phyloP scores from a whole-genome alignment of 2,888 invertebrate genomes.

The Boloria euphrosyne region DNA sequence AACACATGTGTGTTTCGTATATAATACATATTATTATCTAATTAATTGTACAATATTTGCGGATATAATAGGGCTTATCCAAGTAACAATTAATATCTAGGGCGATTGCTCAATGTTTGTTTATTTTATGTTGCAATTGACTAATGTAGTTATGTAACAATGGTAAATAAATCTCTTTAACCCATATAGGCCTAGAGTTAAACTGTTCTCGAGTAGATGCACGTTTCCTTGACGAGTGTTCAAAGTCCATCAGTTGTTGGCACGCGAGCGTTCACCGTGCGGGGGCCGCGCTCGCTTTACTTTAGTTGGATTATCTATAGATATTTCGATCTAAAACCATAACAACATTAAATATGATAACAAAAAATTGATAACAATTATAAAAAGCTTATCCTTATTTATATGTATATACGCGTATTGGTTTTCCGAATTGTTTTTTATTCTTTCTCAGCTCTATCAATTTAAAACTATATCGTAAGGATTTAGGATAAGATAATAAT shows the following conservation, averaged over 20 bases:
- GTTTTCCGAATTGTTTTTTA: no score
- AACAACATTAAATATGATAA: not conserved
- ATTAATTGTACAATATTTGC: no score
- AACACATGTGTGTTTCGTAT: no score
- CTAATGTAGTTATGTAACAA: constrained; percentile 13
- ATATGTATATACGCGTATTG: no score
- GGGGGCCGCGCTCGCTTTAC: constrained; percentile 20
- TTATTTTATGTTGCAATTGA: constrained; percentile 17
- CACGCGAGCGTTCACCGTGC: constrained; percentile 41
- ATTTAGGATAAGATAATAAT: no score
- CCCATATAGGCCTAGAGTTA: constrained; percentile 33
- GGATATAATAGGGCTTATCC: no score
- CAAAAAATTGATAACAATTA: no score
- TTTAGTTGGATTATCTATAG: constrained; percentile 1
- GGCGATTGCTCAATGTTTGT: not conserved
- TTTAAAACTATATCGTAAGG: no score
- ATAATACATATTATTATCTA: no score
- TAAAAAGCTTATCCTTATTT: no score
- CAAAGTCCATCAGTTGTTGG: constrained; percentile 48
- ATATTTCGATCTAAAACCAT: not conserved
- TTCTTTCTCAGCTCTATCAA: no score
- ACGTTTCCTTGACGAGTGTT: constrained; percentile 47
- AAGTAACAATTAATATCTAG: no score
- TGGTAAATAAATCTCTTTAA: constrained; percentile 42
- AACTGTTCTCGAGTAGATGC: constrained; percentile 41